Evolutionary conservation across 1,140 invertebrate genomes (phyloP), one percentile per base, ranked within the genome.

Genomic region (Brachystomella parvula): DNA sequence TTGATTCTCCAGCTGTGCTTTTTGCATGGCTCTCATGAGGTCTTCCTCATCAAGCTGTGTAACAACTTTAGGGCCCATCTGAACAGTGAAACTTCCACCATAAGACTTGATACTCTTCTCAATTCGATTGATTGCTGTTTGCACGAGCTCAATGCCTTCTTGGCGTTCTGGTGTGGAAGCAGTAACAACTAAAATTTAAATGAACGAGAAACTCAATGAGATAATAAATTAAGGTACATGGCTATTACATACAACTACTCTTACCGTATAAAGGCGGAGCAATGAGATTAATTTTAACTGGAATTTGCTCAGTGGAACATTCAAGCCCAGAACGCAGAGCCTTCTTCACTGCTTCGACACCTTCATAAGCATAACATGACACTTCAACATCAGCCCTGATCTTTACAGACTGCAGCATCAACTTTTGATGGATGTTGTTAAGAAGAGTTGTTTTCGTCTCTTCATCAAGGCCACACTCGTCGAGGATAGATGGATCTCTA

Each of bases 201-300:
- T 60, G 39, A 56, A 57, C 60, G 59, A 47, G 49, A 28, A 28
- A 61, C 44, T 65, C 12, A 61, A 17, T 32, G 58, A 58, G 1
- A 63, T 29, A 61, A 39, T 31, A 31, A 56, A 39, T 35, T 6
- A 56, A 59, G 53, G 21, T 28, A 1, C 31, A 47, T 65, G 29
- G 9, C 53, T 15, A 15, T 26, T n/a, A n/a, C n/a, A n/a, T n/a
- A 44, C 39, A 53, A 53, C 9, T 62, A 39, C 21, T 17, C 72
- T 78, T 82, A 89, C 88, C 88, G 83, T 97, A 99, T 69, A 96
- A 81, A 47, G 97, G 97, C 49, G 97, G 96, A 39, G 97, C 96
- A 77, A 99, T 98, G 59, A 99, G 81, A 81, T 99, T 99, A 74
- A 99, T 99, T 81, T 96, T 97, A 70, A 99, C 95, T 6, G 93